Conservation (phyloP, 2,113 vertebrate species). For the Ascaphus truei region DNA sequence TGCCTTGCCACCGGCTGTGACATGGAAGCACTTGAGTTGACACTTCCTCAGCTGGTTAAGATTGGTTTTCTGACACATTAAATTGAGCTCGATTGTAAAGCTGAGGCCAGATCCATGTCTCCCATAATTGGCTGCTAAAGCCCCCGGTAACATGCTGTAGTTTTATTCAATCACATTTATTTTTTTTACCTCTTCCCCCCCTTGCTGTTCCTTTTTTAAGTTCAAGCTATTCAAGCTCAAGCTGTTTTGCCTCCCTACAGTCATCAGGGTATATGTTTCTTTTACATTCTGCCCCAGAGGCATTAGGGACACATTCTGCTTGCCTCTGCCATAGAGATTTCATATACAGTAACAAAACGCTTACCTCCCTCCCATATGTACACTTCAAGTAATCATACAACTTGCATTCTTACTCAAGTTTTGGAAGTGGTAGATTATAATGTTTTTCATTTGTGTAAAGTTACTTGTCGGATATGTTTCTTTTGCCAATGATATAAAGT, state of each 20-base stretch:
- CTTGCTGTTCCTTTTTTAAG: neutral
- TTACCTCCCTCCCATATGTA: neutral
- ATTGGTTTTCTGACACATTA: constrained; percentile 22
- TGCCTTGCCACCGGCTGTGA: neutral
- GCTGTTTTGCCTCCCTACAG: no score
- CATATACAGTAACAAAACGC: no score
- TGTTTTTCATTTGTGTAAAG: no score
- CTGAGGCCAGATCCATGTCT: neutral
- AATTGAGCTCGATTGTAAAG: constrained; percentile 7
- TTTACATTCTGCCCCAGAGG: neutral
- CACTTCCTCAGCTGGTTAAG: constrained; percentile 16
- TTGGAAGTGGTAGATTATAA: no score
- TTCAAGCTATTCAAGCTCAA: neutral
- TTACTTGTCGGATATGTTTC: no score
- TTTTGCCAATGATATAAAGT: no score
- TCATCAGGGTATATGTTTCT: neutral
- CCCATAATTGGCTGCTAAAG: constrained; percentile 15
- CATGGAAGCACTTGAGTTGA: constrained; percentile 5
- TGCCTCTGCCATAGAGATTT: neutral
- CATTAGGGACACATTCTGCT: neutral
- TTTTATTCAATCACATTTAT: constrained; percentile 6
- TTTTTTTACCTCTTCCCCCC: neutral
- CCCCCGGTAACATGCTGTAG: neutral
- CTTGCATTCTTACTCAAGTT: neutral
- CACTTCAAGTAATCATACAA: neutral